phyloP scores from a whole-genome alignment of 2,888 invertebrate genomes.

The Eudemis profundana region DNA sequence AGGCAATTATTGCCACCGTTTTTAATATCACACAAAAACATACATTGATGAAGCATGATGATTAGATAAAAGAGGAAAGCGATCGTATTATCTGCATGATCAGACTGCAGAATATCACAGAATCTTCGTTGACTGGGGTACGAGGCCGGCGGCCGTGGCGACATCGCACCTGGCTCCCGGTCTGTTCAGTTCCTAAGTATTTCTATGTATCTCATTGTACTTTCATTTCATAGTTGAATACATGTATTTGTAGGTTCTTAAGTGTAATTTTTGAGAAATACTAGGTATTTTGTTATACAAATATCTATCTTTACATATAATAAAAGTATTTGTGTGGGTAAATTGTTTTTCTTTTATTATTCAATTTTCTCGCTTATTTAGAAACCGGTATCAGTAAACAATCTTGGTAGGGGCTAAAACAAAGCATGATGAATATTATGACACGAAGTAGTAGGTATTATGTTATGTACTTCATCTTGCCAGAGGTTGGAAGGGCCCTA shows the following conservation, averaged over 20 bases:
- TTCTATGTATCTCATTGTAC: constrained; percentile 12
- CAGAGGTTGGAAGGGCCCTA: too few species aligned
- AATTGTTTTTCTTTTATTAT: constrained; percentile 3
- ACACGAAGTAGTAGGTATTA: not conserved
- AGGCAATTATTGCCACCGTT: not conserved
- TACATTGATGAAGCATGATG: too few species aligned
- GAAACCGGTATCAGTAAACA: too few species aligned
- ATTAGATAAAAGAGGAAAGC: too few species aligned
- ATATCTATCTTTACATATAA: constrained; percentile 42
- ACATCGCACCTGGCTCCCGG: not conserved
- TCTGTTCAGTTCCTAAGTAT: constrained; percentile 19
- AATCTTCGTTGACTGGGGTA: constrained; percentile 14
- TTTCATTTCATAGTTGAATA: constrained; percentile 27
- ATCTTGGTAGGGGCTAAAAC: too few species aligned
- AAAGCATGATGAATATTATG: too few species aligned
- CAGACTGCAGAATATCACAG: too few species aligned
- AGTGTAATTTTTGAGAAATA: constrained; percentile 47
- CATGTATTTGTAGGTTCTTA: constrained; percentile 28
- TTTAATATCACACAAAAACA: constrained; percentile 6
- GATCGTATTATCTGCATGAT: too few species aligned
- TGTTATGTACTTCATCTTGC: not conserved
- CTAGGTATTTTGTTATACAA: constrained; percentile 51
- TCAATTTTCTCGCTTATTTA: too few species aligned
- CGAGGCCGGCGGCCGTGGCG: not conserved
- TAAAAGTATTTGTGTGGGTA: constrained; percentile 51